Base-by-base conservation (phyloP, 1,140 invertebrate genomes). In the Drosophila nasuta region DNA sequence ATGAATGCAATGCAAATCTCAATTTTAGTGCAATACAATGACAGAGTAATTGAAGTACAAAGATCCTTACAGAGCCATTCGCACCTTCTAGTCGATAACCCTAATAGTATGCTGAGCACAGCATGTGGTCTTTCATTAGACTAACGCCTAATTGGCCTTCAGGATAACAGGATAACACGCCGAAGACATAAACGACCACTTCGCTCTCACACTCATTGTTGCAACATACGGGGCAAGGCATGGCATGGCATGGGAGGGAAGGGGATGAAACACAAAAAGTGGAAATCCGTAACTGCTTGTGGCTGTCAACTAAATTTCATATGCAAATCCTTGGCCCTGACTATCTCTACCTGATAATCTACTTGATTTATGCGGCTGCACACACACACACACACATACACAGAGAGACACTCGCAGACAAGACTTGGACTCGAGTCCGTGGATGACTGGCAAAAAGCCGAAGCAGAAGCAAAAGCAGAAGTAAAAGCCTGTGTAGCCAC, bases 321-420 rank as follows among this genome's bases (percentile, higher is more conserved):
- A 85, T 85, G 82, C 82, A 85, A 85, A 85, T 85, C 82, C 82
- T 78, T 75, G 49, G 54, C 46, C 52, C 66, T 69, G 82, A 85
- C 82, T 85, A 81, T 86, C 70, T 59, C 78, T 85, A 85, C 82
- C 82, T 85, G 82, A 85, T 85, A 85, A 85, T 85, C 82, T 85
- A 57, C 67, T 85, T 85, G 82, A 85, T 85, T 85, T 85, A 85
- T 85, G 82, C 78, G 75, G 59, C 70, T 78, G 81, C 82, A 85
- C 68, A 68, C 15, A 13, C 33, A 46, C 48, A 30, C 43, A 25
- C 20, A 3, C 20, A 20, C 20, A 20, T 0, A 20, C 0, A 20
- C 3, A 17, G 2, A 43, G 38, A n/a, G 52, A 41, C 45, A 52
- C 41, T n/a, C 8, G 20, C 20, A 25, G 20, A 25, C 20, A 25